Evolutionary conservation across 2,113 vertebrate genomes (phyloP).

Genomic region (Cygnus atratus): DNA sequence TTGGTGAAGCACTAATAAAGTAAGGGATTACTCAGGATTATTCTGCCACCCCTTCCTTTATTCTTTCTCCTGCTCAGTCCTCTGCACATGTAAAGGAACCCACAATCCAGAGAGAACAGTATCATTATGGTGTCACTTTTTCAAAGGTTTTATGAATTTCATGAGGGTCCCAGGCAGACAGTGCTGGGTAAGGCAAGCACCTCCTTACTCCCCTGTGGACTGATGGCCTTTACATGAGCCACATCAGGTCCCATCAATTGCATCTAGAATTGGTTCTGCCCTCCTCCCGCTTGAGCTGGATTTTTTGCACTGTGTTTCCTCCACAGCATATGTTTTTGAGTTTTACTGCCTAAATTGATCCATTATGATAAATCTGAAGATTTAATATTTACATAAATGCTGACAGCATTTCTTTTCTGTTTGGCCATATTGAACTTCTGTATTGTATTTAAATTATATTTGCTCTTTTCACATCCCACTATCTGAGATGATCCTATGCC

Average conservation of each 20-base stretch:
- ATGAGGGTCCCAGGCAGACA: neutral
- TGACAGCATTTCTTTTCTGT: neutral
- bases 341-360: neutral
- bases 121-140: neutral
- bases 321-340: neutral
- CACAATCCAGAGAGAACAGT: neutral
- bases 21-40: neutral
- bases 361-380: neutral
- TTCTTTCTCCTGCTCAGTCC: neutral
- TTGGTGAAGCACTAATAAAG: neutral
- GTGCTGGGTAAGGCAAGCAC: neutral
- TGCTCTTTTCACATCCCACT: neutral
- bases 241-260: neutral
- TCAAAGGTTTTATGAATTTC: neutral
- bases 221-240: neutral
- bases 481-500: neutral
- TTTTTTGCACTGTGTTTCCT: neutral
- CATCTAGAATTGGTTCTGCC: neutral
- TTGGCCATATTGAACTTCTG: neutral
- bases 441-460: neutral
- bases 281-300: neutral
- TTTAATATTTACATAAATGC: neutral
- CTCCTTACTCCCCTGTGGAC: neutral
- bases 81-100: neutral
- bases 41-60: neutral